phyloP scores from a whole-genome alignment of 2,797 vertebrate genomes.

The Pseudopleuronectes americanus region DNA sequence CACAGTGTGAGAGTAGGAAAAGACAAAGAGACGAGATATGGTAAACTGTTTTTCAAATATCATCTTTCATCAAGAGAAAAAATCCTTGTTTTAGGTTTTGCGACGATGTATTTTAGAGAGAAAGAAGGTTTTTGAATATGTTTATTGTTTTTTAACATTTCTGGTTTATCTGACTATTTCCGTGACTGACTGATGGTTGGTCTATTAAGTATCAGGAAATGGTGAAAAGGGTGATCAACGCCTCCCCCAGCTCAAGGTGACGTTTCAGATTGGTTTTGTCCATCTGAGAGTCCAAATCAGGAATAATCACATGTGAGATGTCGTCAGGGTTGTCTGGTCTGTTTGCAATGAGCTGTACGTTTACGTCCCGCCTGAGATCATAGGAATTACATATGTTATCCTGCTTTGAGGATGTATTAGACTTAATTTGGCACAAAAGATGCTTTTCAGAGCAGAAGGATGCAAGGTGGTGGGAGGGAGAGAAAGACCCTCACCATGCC shows the following conservation, averaged over 20 bases:
- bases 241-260: too few species aligned
- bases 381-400: constrained; percentile 26
- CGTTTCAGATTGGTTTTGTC: too few species aligned
- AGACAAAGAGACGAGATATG: too few species aligned
- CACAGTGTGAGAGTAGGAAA: too few species aligned
- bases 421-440: constrained; percentile 17
- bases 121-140: neutral
- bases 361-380: neutral
- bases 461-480: constrained; percentile 25
- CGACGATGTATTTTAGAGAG: neutral
- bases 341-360: neutral
- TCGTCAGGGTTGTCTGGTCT: too few species aligned
- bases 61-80: too few species aligned
- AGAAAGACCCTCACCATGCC: constrained; percentile 25
- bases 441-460: constrained; percentile 23
- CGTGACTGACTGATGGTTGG: neutral
- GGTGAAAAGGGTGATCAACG: too few species aligned
- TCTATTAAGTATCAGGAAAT: too few species aligned
- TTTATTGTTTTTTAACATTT: neutral
- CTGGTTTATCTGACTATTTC: neutral
- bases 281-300: too few species aligned
- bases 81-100: neutral
- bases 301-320: too few species aligned
- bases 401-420: neutral
- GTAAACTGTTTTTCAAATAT: too few species aligned